Evolutionary conservation across 1,140 invertebrate genomes (phyloP).

Genomic region (Portunus trituberculatus): DNA sequence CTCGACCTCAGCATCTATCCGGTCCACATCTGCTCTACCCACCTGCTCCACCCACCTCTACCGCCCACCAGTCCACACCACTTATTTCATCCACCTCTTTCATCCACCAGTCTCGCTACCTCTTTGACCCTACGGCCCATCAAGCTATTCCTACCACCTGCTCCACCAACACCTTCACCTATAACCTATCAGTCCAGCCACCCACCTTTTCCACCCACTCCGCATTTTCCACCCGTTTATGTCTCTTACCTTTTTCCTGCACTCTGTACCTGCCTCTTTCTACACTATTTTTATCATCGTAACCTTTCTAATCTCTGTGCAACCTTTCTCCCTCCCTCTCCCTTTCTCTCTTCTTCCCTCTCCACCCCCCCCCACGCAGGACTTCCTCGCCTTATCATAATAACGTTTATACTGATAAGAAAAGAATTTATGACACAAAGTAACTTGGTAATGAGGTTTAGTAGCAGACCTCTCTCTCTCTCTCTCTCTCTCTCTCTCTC

Average conservation of each 20-base stretch:
- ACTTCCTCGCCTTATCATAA: background rate
- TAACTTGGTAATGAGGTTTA: conserved; percentile 2
- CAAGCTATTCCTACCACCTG: background rate
- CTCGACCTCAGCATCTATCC: too few relatives aligned
- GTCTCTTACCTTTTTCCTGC: background rate
- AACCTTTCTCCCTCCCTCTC: too few relatives aligned
- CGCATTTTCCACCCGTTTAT: background rate
- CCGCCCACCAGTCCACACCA: too few relatives aligned
- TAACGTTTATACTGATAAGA: conserved; percentile 14
- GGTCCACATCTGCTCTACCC: too few relatives aligned
- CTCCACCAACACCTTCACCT: background rate
- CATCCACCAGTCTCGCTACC: background rate
- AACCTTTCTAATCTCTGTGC: background rate
- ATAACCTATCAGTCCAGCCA: too few relatives aligned
- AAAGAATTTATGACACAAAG: background rate
- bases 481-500: too few relatives aligned
- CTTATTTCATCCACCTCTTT: too few relatives aligned
- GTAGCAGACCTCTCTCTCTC: background rate
- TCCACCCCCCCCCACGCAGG: background rate
- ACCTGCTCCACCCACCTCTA: too few relatives aligned
- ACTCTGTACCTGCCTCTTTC: background rate
- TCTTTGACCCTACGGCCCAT: background rate
- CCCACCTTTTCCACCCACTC: background rate
- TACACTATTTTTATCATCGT: background rate
- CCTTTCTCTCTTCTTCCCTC: background rate